phyloP scores from a whole-genome alignment of 2,113 vertebrate genomes.

The Fulmarus glacialis region DNA sequence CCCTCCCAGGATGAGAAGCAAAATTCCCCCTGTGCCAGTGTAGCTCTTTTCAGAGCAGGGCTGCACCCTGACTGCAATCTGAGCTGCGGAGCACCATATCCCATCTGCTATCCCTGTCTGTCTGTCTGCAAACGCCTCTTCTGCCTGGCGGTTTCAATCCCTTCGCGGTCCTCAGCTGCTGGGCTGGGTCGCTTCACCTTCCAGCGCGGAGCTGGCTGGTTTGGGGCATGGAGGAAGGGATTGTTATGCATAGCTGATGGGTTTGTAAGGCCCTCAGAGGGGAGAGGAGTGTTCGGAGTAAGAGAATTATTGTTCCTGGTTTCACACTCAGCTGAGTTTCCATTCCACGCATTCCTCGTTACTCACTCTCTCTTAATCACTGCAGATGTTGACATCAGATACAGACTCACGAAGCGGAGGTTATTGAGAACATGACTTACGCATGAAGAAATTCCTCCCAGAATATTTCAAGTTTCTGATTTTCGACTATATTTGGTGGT shows the following conservation, averaged over 20 bases:
- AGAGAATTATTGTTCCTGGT: not conserved
- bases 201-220: rapidly evolving
- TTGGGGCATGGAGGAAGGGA: not conserved
- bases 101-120: not conserved
- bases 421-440: not conserved
- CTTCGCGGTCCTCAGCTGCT: not conserved
- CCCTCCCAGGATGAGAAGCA: not conserved
- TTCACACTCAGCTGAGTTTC: slow-evolving; percentile 20
- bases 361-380: not conserved
- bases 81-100: not conserved
- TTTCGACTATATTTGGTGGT: not conserved
- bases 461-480: not conserved
- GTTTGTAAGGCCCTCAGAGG: not conserved
- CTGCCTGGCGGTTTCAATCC: not conserved
- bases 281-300: rapidly evolving
- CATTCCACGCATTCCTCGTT: not conserved
- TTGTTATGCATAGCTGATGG: rapidly evolving
- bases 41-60: no score
- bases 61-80: not conserved
- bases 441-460: not conserved
- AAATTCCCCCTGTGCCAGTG: not conserved
- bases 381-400: not conserved
- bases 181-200: not conserved
- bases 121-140: not conserved
- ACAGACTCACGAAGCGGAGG: not conserved